These are phyloP conservation scores for Didymodactylos carnosus DNA, from an alignment of 2,888 invertebrate species.

Conservation along the genomic window DNA sequence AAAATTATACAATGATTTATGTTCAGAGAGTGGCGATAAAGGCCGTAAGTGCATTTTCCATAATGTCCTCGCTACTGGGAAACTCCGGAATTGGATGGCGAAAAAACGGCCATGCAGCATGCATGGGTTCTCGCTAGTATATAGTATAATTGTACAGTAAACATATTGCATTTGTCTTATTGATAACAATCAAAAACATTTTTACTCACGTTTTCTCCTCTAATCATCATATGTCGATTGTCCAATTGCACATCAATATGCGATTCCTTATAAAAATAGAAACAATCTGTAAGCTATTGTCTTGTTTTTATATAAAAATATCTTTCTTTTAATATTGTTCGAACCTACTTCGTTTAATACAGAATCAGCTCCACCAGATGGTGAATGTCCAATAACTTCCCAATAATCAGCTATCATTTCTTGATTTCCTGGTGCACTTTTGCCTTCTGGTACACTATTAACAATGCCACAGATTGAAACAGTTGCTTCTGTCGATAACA, in stretches of 20 bases:
- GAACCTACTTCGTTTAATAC: slow-evolving; percentile 58
- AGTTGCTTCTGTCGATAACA: slow-evolving; percentile 70
- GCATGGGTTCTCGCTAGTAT: too few species aligned
- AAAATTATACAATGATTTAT: too few species aligned
- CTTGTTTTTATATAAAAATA: not conserved
- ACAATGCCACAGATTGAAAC: slow-evolving; percentile 62
- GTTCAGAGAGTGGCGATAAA: too few species aligned
- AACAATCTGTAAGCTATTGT: too few species aligned
- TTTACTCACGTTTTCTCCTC: slow-evolving; percentile 63
- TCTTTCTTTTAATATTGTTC: not conserved
- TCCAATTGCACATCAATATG: slow-evolving; percentile 86
- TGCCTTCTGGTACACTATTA: slow-evolving; percentile 64
- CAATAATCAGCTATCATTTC: slow-evolving; percentile 71
- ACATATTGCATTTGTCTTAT: too few species aligned
- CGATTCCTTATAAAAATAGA: slow-evolving; percentile 45
- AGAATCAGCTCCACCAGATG: slow-evolving; percentile 89
- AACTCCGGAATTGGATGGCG: too few species aligned
- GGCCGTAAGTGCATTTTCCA: too few species aligned
- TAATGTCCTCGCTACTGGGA: too few species aligned
- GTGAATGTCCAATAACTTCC: slow-evolving; percentile 70
- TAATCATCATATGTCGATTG: slow-evolving; percentile 88
- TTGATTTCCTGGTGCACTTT: slow-evolving; percentile 47
- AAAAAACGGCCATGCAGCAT: too few species aligned
- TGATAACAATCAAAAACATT: too few species aligned
- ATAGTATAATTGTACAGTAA: too few species aligned